Conservation (phyloP, 1,140 invertebrate species). For the Drosophila serrata region DNA sequence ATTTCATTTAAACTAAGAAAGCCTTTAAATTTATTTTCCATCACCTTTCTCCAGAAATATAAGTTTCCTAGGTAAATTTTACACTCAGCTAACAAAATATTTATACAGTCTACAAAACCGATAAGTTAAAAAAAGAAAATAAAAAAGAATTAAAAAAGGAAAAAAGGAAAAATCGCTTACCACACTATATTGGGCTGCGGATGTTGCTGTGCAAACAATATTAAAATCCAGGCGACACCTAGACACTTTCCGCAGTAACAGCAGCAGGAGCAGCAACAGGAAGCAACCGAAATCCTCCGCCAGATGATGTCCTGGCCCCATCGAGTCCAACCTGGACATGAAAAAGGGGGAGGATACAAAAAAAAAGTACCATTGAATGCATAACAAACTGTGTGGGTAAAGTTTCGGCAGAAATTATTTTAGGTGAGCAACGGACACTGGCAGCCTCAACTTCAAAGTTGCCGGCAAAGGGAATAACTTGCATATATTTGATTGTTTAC, state of each 20-base stretch:
- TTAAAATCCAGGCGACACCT: conserved; percentile 48
- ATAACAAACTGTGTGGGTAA: conserved; percentile 70
- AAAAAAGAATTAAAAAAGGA: background rate
- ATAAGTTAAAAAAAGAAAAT: background rate
- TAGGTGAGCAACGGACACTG: conserved; percentile 61
- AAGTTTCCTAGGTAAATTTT: background rate
- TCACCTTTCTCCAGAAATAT: background rate
- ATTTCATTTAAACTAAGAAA: no score
- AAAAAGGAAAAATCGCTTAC: conserved; percentile 14
- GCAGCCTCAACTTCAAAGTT: conserved; percentile 66
- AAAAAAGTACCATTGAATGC: conserved; percentile 36
- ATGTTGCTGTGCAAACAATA: conserved; percentile 40
- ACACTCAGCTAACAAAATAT: background rate
- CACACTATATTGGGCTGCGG: conserved; percentile 1
- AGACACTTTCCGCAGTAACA: conserved; percentile 9
- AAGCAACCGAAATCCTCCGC: conserved; percentile 29
- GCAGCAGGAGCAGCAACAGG: conserved; percentile 14
- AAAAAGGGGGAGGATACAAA: background rate
- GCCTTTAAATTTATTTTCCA: background rate
- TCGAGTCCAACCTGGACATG: conserved; percentile 2
- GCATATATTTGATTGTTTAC: conserved; percentile 60
- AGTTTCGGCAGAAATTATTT: conserved; percentile 68
- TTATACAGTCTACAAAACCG: background rate
- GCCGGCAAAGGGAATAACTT: conserved; percentile 52
- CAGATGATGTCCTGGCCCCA: conserved; percentile 35